Evolutionary conservation across 2,113 vertebrate species (phyloP).

Genomic region (Probosciger aterrimus): DNA sequence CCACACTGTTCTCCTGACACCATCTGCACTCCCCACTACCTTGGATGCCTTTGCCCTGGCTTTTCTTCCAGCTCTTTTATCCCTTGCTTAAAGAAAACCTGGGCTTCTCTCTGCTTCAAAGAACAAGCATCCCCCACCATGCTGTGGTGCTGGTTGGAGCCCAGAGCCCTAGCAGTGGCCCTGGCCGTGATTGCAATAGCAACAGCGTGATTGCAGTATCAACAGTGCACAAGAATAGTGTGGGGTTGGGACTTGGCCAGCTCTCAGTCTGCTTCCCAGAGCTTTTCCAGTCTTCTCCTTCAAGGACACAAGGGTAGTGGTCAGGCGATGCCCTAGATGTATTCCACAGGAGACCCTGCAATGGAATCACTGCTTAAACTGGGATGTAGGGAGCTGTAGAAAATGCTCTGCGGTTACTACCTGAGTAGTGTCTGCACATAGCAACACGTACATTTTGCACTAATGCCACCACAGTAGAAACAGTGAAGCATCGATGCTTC

Average conservation of each 20-base stretch:
- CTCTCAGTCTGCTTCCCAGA: not conserved
- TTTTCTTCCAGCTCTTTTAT: not conserved
- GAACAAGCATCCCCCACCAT: fast-evolving
- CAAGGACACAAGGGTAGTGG: not conserved
- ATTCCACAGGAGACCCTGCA: not conserved
- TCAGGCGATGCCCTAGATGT: not conserved
- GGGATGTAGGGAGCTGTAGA: not conserved
- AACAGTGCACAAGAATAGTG: not conserved
- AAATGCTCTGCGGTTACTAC: not conserved
- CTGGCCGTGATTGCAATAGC: constrained; percentile 16
- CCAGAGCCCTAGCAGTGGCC: not conserved
- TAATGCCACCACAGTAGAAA: not conserved
- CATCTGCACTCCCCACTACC: not conserved
- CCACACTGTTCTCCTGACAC: not conserved
- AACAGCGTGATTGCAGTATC: not conserved
- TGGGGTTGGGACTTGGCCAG: not conserved
- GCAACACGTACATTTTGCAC: not conserved
- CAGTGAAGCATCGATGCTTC: fast-evolving
- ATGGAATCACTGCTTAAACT: not conserved
- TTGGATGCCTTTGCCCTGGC: not conserved
- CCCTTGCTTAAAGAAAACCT: not conserved
- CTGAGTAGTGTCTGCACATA: not conserved
- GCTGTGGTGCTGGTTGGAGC: not conserved
- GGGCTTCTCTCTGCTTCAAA: not conserved
- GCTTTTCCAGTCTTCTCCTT: not conserved